Evolutionary conservation across 2,888 invertebrate genomes (phyloP).

Genomic region (Xestobium rufovillosum): DNA sequence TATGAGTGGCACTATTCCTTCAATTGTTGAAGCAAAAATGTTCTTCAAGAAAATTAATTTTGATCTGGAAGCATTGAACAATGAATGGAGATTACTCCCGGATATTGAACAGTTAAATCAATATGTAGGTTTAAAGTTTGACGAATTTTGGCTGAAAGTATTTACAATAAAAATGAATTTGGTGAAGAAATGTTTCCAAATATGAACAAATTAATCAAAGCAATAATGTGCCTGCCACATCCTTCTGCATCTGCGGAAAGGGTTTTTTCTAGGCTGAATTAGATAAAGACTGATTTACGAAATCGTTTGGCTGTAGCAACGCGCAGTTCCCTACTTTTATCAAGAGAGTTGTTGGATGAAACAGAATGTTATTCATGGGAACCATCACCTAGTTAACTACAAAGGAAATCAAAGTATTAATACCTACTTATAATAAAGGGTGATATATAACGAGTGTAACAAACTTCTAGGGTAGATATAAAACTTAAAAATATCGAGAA

Average conservation of each 20-base stretch:
- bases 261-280: constrained; percentile 16
- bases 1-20: constrained; percentile 14
- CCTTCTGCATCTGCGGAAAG: constrained; percentile 17
- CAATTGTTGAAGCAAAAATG: constrained; percentile 8
- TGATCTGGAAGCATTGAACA: constrained; percentile 15
- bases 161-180: constrained; percentile 15
- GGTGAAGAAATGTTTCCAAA: constrained; percentile 15
- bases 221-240: constrained; percentile 15
- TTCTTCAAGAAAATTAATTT: constrained; percentile 12
- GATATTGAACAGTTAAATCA: constrained; percentile 10
- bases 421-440: no score
- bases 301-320: constrained; percentile 13
- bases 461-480: no score
- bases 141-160: constrained; percentile 14
- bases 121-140: constrained; percentile 12
- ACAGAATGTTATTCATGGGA: neutral
- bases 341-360: constrained; percentile 1
- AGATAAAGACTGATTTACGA: constrained; percentile 16
- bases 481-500: no score
- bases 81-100: constrained; percentile 15
- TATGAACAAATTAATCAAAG: constrained; percentile 14
- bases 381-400: neutral
- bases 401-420: no score
- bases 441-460: no score
- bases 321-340: constrained; percentile 8